Percentiles rank a stretch among this genome's conserved stretches.
phyloP scores from a whole-genome alignment of 2,113 vertebrate species.

The Struthidea cinerea region DNA sequence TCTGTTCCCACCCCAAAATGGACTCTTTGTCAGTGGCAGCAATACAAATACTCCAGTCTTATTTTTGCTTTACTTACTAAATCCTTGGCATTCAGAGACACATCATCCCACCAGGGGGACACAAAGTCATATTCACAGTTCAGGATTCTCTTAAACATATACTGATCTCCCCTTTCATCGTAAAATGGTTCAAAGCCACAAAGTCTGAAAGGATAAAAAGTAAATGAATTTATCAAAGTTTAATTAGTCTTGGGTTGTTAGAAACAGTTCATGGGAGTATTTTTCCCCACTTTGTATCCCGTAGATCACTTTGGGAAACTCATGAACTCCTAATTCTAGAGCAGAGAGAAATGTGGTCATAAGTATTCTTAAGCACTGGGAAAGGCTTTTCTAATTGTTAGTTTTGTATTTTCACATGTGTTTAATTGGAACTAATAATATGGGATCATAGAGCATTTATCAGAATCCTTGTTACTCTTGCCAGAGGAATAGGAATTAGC shows the following conservation, averaged over 20 bases:
- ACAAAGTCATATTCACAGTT: constrained; percentile 92
- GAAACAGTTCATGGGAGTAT: not conserved
- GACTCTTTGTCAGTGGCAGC: not conserved
- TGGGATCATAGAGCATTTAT: not conserved
- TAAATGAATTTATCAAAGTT: not conserved
- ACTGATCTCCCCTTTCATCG: constrained; percentile 87
- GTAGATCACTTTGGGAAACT: not conserved
- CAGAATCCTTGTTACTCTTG: not conserved
- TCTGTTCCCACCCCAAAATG: not conserved
- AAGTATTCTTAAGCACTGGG: not conserved
- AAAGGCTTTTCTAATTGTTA: not conserved
- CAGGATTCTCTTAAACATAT: constrained; percentile 88
- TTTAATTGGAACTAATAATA: not conserved
- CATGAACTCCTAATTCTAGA: not conserved
- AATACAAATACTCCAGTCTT: not conserved
- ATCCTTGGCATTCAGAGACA: constrained; percentile 89
- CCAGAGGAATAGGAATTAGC: not conserved
- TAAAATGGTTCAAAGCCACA: constrained; percentile 91
- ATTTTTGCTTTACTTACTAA: constrained; percentile 75
- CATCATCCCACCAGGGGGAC: constrained; percentile 92
- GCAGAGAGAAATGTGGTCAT: not conserved
- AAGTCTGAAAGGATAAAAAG: constrained; percentile 69
- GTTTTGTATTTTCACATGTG: not conserved
- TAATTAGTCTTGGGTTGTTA: not conserved
- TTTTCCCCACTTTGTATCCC: not conserved